Conservation (phyloP, 1,140 invertebrate genomes). For the Anoplolepis gracilipes region DNA sequence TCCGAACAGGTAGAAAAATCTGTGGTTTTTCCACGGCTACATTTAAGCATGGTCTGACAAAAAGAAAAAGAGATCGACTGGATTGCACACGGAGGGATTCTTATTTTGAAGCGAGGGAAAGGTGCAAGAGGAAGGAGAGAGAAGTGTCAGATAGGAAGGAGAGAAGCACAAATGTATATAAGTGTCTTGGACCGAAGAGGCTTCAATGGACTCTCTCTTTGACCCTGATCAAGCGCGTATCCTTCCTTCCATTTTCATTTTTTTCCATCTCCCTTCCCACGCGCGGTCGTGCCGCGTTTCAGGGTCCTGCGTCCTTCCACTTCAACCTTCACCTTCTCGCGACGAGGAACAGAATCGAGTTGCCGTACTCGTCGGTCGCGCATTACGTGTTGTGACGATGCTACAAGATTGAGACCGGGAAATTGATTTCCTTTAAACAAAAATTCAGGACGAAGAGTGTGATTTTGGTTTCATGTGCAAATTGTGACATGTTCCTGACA, state of each 20-base stretch:
- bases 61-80: slow-evolving; percentile 13
- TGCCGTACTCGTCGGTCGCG: slow-evolving; percentile 5
- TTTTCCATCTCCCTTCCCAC: slow-evolving; percentile 55
- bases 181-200: slow-evolving; percentile 76
- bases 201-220: slow-evolving; percentile 83
- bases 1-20: slow-evolving; percentile 48
- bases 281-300: slow-evolving; percentile 1
- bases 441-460: slow-evolving; percentile 46
- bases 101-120: slow-evolving; percentile 40
- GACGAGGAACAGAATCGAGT: slow-evolving; percentile 27
- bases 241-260: slow-evolving; percentile 70
- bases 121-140: slow-evolving; percentile 51
- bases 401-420: background rate
- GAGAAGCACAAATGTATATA: slow-evolving; percentile 79
- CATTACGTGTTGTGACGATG: slow-evolving; percentile 17
- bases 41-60: background rate
- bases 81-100: slow-evolving; percentile 7
- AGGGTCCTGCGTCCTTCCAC: slow-evolving; percentile 51
- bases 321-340: slow-evolving; percentile 40
- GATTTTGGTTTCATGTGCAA: slow-evolving; percentile 14
- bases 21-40: background rate
- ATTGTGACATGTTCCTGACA: slow-evolving; percentile 66
- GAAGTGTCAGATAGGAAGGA: slow-evolving; percentile 59
- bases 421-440: background rate
- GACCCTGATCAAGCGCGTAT: slow-evolving; percentile 81